Conservation (phyloP, 2,797 vertebrate species). For the Megalops cyprinoides region DNA sequence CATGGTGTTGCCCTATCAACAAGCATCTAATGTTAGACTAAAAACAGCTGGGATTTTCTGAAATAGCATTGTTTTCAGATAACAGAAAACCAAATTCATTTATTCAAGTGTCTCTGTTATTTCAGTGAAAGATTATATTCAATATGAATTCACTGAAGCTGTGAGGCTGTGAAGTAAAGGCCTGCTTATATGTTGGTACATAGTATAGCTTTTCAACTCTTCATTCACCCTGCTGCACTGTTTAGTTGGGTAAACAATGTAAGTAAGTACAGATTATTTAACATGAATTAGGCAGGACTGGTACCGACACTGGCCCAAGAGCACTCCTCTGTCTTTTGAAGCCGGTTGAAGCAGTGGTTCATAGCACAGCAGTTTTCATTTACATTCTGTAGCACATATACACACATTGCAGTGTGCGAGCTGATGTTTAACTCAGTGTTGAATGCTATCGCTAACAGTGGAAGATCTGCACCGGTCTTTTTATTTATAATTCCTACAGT, state of each 20-base stretch:
- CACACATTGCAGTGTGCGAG: not conserved
- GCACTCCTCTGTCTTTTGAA: not conserved
- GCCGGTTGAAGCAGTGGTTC: not conserved
- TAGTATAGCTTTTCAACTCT: not conserved
- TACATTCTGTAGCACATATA: not conserved
- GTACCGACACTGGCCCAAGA: not conserved
- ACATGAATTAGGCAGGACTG: not conserved
- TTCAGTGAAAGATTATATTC: too few species aligned
- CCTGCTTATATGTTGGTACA: not conserved
- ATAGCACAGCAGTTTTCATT: not conserved
- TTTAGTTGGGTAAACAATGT: not conserved
- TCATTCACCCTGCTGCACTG: not conserved
- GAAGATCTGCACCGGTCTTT: too few species aligned
- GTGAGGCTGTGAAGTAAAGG: not conserved
- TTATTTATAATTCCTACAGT: too few species aligned
- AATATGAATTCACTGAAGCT: not conserved
- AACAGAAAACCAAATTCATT: too few species aligned
- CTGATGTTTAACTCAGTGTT: too few species aligned
- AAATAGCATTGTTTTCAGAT: too few species aligned
- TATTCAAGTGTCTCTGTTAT: too few species aligned
- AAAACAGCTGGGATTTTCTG: too few species aligned
- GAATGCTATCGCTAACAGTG: too few species aligned
- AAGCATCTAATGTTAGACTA: too few species aligned
- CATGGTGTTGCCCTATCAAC: too few species aligned
- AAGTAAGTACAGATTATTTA: not conserved